Base-by-base conservation (phyloP, 1,140 invertebrate genomes). In the Procambarus clarkii region DNA sequence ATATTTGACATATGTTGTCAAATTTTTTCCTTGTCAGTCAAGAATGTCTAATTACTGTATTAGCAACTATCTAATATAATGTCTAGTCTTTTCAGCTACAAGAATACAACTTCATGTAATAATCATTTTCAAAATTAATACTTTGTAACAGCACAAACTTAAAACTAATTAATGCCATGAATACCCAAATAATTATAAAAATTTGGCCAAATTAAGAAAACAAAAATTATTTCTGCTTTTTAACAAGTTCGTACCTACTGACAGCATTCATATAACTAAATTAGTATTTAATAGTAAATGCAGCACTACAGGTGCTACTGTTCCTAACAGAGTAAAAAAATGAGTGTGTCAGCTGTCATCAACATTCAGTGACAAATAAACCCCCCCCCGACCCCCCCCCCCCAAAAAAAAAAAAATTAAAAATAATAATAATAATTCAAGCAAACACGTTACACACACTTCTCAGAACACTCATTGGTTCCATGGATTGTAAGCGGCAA, bases 401-500 rank as follows among this genome's bases (percentile, higher is more conserved):
- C 34, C 34, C 0, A 34, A 34, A 34, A 34, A 50, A 54, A 81
- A 13, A 54, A 8, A 54, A 54, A 54, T 54, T 8, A 54, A 54
- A 54, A 54, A 54, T 13, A 8, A 54, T 8, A 54, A 54, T 24
- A 81, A 81, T 81, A n/a, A 34, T 81, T 24, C 54, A 81, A 50
- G 60, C 60, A 64, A 64, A 64, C 60, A 81, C 48, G 48, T 21
- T 21, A 50, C 78, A 50, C 79, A 54, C 48, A 24, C 48, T n/a
- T 50, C 13, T 81, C n/a, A 50, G n/a, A 15, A 81, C 80, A 69
- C 77, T 88, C 64, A 88, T 60, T 88, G 87, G 46, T 74, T 88
- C 87, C 87, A 88, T 34, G 87, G 87, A 50, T 80, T 88, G 79
- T 88, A 88, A 74, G 87, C 87, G 34, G 87, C 87, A 88, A 88